Conservation (phyloP, 2,888 invertebrate species). For the Pyrochroa serraticornis region DNA sequence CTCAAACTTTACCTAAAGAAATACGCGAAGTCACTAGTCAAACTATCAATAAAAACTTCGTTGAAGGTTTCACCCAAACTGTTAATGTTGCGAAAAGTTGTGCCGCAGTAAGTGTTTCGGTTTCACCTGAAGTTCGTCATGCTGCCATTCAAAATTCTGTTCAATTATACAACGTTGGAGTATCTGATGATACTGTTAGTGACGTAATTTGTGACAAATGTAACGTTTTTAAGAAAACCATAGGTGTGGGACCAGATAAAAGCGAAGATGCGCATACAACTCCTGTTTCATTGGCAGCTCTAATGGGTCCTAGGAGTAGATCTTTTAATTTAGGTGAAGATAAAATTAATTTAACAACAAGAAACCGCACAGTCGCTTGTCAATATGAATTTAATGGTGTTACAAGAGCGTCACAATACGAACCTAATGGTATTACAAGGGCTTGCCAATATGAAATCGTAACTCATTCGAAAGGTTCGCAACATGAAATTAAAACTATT, state of each 20-base stretch:
- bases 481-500: slow-evolving; percentile 43
- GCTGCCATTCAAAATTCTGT: slow-evolving; percentile 53
- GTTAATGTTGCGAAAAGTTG: slow-evolving; percentile 23
- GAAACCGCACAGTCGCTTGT: slow-evolving; percentile 61
- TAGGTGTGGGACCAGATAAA: slow-evolving; percentile 65
- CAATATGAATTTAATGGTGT: slow-evolving; percentile 42
- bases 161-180: slow-evolving; percentile 60
- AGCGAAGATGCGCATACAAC: slow-evolving; percentile 43
- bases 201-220: slow-evolving; percentile 63
- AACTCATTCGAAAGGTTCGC: slow-evolving; percentile 47
- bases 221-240: slow-evolving; percentile 59
- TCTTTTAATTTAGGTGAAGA: slow-evolving; percentile 67
- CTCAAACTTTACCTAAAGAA: slow-evolving; percentile 45
- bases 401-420: slow-evolving; percentile 49
- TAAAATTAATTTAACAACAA: slow-evolving; percentile 55
- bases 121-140: slow-evolving; percentile 52
- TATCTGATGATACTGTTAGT: slow-evolving; percentile 50
- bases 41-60: slow-evolving; percentile 34
- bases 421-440: slow-evolving; percentile 34
- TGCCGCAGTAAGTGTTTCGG: slow-evolving; percentile 52
- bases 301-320: slow-evolving; percentile 61
- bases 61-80: slow-evolving; percentile 43
- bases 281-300: slow-evolving; percentile 60
- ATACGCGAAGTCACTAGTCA: slow-evolving; percentile 43
- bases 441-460: slow-evolving; percentile 41